Percentiles rank a stretch among this genome's conserved stretches.
Evolutionary conservation across 1,140 invertebrate species (phyloP).

Genomic region (Galendromus occidentalis): DNA sequence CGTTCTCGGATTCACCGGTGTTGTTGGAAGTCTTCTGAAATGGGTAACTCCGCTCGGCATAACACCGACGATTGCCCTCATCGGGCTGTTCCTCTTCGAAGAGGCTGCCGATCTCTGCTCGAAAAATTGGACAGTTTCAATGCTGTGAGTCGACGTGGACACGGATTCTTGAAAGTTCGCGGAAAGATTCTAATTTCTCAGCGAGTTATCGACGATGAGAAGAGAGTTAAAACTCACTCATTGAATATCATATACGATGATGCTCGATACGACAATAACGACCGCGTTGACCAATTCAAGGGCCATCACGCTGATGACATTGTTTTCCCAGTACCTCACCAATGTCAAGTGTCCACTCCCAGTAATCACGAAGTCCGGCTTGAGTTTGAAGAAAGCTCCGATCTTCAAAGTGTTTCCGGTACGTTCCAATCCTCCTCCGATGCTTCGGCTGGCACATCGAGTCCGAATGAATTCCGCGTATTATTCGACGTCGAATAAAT

Average conservation of each 20-base stretch:
- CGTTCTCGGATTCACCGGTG: conserved; percentile 26
- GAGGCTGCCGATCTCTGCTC: conserved; percentile 24
- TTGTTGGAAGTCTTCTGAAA: conserved; percentile 25
- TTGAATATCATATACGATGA: too few species aligned
- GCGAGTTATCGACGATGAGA: too few species aligned
- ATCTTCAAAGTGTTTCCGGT: conserved; percentile 63
- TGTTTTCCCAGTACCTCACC: conserved; percentile 58
- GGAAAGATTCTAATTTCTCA: conserved; percentile 12
- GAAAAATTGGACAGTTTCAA: conserved; percentile 28
- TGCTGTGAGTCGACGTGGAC: conserved; percentile 23
- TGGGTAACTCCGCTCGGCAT: conserved; percentile 32
- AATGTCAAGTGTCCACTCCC: conserved; percentile 43
- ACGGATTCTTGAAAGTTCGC: conserved; percentile 1
- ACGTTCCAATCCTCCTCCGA: too few species aligned
- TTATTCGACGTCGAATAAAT: too few species aligned
- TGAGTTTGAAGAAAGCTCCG: conserved; percentile 38
- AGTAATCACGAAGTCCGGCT: conserved; percentile 38
- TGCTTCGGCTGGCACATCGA: too few species aligned
- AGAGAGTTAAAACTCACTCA: too few species aligned
- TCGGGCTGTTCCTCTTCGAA: conserved; percentile 29
- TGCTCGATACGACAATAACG: too few species aligned
- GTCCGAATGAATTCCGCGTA: conserved; percentile 3
- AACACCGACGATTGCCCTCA: conserved; percentile 29
- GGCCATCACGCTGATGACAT: conserved; percentile 52
- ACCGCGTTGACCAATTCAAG: conserved; percentile 30